Percentiles rank a stretch among this genome's conserved stretches.
Conservation (phyloP, 1,140 invertebrate species). For the Meloidogyne chitwoodi region DNA sequence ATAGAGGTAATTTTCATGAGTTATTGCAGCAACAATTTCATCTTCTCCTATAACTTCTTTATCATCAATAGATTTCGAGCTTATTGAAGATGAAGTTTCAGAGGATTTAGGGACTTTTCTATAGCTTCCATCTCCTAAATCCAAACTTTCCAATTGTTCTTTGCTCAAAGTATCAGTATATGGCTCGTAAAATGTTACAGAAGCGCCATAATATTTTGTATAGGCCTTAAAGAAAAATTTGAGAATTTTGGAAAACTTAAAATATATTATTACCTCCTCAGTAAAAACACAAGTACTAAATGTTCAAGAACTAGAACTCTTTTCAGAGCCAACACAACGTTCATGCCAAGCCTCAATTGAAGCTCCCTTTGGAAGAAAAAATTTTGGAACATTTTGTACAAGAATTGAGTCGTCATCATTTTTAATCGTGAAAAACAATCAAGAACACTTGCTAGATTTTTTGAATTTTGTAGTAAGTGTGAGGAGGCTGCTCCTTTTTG, state of each 20-base stretch:
- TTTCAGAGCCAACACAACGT: conserved; percentile 71
- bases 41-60: not conserved
- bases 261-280: conserved; percentile 65
- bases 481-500: conserved; percentile 86
- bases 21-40: conserved; percentile 7
- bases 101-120: conserved; percentile 32
- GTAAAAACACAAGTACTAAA: conserved; percentile 98
- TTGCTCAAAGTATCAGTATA: conserved; percentile 70
- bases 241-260: conserved; percentile 13
- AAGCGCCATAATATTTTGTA: conserved; percentile 75
- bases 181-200: conserved; percentile 91
- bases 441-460: conserved; percentile 70
- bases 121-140: conserved; percentile 59
- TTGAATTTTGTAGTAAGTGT: conserved; percentile 88
- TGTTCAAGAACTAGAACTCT: conserved; percentile 67
- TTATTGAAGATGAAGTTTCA: conserved; percentile 36
- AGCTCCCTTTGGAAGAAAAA: conserved; percentile 97
- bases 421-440: conserved; percentile 61
- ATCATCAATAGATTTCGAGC: not conserved
- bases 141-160: conserved; percentile 70
- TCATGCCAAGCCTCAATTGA: conserved; percentile 91
- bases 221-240: conserved; percentile 50
- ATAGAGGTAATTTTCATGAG: conserved; percentile 6
- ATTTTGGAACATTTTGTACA: conserved; percentile 83
- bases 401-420: conserved; percentile 78